Percentiles rank a stretch among this genome's conserved stretches.
These are phyloP conservation scores for Myripristis murdjan DNA, from an alignment of 2,797 vertebrate genomes.

Conservation along the genomic window DNA sequence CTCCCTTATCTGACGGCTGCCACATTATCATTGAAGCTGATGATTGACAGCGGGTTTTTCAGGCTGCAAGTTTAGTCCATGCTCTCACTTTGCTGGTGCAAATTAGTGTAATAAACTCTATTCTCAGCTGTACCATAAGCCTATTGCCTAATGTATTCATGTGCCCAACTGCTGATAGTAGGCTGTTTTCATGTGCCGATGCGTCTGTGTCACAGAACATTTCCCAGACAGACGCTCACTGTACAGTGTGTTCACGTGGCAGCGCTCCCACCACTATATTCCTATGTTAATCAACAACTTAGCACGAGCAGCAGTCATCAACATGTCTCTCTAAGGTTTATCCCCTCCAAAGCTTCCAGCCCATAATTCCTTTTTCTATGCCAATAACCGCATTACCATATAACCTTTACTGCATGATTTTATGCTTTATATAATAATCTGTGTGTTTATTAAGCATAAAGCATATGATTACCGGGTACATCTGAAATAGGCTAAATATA, in stretches of 20 bases:
- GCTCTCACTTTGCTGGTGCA: slow-evolving; percentile 32
- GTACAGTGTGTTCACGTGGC: slow-evolving; percentile 39
- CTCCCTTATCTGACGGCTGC: slow-evolving; percentile 40
- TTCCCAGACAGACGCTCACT: slow-evolving; percentile 35
- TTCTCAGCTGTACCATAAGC: slow-evolving; percentile 8
- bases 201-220: slow-evolving; percentile 46
- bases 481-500: slow-evolving; percentile 50
- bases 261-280: slow-evolving; percentile 37
- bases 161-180: slow-evolving; percentile 40
- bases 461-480: slow-evolving; percentile 24
- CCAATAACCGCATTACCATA: slow-evolving; percentile 34
- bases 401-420: slow-evolving; percentile 33
- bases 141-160: slow-evolving; percentile 27
- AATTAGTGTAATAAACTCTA: slow-evolving; percentile 5
- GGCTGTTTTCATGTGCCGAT: slow-evolving; percentile 32
- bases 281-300: slow-evolving; percentile 48
- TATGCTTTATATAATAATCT: slow-evolving; percentile 36
- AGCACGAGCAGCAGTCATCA: slow-evolving; percentile 41
- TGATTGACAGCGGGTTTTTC: slow-evolving; percentile 33
- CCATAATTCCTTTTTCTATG: slow-evolving; percentile 29
- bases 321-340: slow-evolving; percentile 52
- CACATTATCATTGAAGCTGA: slow-evolving; percentile 16
- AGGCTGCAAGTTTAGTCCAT: not conserved
- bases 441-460: slow-evolving; percentile 43
- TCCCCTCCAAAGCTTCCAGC: slow-evolving; percentile 33